These are phyloP conservation scores for Paraescarpia echinospica DNA, from an alignment of 1,140 invertebrate genomes.

Conservation along the genomic window DNA sequence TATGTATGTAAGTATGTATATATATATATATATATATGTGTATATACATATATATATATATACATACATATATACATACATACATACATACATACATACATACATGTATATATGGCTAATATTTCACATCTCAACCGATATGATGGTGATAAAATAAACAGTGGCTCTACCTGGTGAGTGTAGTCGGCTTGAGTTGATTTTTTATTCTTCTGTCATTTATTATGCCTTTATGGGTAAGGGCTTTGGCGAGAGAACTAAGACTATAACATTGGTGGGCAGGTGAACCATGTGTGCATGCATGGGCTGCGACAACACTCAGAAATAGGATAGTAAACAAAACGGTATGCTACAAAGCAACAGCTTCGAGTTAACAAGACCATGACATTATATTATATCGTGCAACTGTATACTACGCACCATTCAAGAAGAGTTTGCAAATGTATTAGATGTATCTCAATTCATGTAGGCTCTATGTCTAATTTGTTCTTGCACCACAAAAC, in stretches of 20 bases:
- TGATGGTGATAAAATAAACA: not conserved
- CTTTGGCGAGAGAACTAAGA: not conserved
- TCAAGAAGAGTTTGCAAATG: not conserved
- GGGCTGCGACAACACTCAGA: not conserved
- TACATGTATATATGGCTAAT: too few species aligned
- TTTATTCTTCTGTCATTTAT: not conserved
- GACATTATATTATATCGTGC: too few species aligned
- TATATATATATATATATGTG: too few species aligned
- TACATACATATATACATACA: constrained; percentile 18
- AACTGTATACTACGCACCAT: not conserved
- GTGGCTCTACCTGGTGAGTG: not conserved
- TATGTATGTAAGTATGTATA: too few species aligned
- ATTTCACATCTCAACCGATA: too few species aligned
- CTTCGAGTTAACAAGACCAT: not conserved
- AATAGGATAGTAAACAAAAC: not conserved
- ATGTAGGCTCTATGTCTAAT: not conserved
- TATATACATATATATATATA: constrained; percentile 17
- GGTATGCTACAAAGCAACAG: not conserved
- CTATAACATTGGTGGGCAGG: not conserved
- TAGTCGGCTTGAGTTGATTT: not conserved
- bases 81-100: not conserved
- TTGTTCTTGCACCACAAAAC: not conserved
- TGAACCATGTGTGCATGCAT: not conserved
- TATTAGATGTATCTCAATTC: not conserved
- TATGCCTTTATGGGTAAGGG: not conserved